Evolutionary conservation across 2,113 vertebrate species (phyloP).

Genomic region (Platichthys stellatus): DNA sequence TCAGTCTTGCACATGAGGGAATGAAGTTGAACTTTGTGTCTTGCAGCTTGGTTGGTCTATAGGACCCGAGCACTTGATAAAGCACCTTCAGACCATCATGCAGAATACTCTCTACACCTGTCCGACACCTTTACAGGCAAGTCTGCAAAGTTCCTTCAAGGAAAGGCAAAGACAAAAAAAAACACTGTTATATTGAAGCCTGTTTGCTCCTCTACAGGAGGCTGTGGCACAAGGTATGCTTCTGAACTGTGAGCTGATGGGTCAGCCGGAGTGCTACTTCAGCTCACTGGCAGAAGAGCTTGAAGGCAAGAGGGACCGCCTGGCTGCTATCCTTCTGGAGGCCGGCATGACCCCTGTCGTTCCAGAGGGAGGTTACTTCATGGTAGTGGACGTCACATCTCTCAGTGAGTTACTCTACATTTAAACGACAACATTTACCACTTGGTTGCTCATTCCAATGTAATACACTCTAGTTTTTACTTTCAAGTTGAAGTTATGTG

Average conservation of each 20-base stretch:
- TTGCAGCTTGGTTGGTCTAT: constrained; percentile 94
- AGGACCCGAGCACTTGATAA: constrained; percentile 90
- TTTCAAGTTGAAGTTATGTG: no score
- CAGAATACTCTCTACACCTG: constrained; percentile 93
- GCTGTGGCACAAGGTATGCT: constrained; percentile 90
- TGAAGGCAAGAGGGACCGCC: constrained; percentile 88
- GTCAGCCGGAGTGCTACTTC: constrained; percentile 92
- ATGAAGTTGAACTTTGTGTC: constrained; percentile 24
- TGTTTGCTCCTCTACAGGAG: constrained; percentile 81
- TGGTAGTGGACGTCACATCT: constrained; percentile 89
- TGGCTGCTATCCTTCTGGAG: constrained; percentile 85
- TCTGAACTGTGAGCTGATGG: constrained; percentile 87
- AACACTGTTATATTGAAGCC: neutral
- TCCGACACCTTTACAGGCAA: constrained; percentile 91
- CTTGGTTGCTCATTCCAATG: no score
- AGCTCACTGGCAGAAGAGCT: constrained; percentile 88
- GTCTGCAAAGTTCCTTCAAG: constrained; percentile 1
- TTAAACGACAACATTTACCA: no score
- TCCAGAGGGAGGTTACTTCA: constrained; percentile 97
- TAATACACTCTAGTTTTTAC: no score
- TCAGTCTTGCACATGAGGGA: neutral
- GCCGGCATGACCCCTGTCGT: constrained; percentile 89
- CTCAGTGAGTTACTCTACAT: constrained; percentile 82
- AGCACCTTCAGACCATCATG: constrained; percentile 95
- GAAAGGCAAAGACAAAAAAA: neutral